Evolutionary conservation across 2,888 invertebrate species (phyloP), one percentile per base, ranked within the genome.

Genomic region (Endotricha flammealis): DNA sequence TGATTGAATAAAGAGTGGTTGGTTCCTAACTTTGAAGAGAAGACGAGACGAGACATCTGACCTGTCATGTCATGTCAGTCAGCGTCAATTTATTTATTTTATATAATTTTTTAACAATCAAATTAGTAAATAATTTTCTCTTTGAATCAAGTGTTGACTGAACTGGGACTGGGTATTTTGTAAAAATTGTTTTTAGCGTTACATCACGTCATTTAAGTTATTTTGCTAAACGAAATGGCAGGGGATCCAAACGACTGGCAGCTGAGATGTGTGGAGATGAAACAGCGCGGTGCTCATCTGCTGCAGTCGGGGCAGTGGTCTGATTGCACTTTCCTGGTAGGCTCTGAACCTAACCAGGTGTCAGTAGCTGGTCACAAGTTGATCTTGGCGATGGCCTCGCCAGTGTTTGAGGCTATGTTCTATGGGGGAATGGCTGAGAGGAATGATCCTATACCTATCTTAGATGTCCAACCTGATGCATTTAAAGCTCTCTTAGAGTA

Each of bases 401-500:
- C 95, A 0, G 95, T 95, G 0, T 95, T 95, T 61, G 95, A 95
- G 61, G 92, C 94, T 0, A 95, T 95, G 95, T 95, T 95, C 62
- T 95, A 88, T 60, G 95, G 95, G 0, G 92, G 93, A 12, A 91
- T 95, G 88, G 91, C 94, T 1, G 94, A 95, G 57, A 92, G 92
- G 32, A 89, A 89, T 43, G 91, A 91, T 49, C 93, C 94, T 0
- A 94, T 95, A 52, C 90, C 91, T 0, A 95, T 95, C 51, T 88
- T 92, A 20, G 95, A 95, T 68, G 94, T 95, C 1, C 94, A 95
- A 65, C 94, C 95, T 2, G 94, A 95, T 50, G 95, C 95, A 1
- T 95, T 95, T 55, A 92, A 91, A 68, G 92, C 94, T 2, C 81
- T 95, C 48, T 73, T 95, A 14, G 93, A 95, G 89, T 93, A 78